Conservation (phyloP, 2,797 vertebrate genomes). For the Schizopygopsis malacanthus region DNA sequence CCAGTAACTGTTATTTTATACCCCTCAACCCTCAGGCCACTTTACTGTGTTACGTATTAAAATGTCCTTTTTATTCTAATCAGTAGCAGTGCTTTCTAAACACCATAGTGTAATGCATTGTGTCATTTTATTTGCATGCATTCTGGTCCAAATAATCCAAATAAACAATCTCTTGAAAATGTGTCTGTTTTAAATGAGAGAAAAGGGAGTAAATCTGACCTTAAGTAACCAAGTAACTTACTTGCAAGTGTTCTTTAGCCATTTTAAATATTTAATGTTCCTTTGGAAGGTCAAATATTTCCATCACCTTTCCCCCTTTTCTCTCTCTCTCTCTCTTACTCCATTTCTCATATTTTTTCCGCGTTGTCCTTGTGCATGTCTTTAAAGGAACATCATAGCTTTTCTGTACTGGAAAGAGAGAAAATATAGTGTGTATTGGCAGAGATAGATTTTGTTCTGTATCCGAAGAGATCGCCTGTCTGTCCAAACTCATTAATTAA, state of each 20-base stretch:
- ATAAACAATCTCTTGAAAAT: neutral
- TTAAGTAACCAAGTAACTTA: too few relatives aligned
- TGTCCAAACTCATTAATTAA: neutral
- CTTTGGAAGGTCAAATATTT: constrained; percentile 41
- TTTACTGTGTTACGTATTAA: constrained; percentile 26
- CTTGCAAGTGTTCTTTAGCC: neutral
- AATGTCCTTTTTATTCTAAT: neutral
- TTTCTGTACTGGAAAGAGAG: neutral
- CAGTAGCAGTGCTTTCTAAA: neutral
- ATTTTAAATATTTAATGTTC: neutral
- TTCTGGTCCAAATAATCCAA: neutral
- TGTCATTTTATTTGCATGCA: neutral
- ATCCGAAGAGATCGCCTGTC: neutral
- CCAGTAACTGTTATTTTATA: neutral
- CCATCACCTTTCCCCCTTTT: constrained; percentile 24
- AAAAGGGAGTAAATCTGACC: neutral
- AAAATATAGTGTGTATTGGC: neutral
- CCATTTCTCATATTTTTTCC: neutral
- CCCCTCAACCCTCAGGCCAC: neutral
- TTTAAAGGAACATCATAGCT: neutral
- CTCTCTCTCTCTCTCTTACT: neutral
- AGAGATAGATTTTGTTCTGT: neutral
- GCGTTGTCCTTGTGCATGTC: neutral
- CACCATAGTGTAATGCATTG: neutral
- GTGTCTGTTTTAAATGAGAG: neutral